Evolutionary conservation across 2,797 vertebrate species (phyloP).

Genomic region (Craterocephalus amniculus): DNA sequence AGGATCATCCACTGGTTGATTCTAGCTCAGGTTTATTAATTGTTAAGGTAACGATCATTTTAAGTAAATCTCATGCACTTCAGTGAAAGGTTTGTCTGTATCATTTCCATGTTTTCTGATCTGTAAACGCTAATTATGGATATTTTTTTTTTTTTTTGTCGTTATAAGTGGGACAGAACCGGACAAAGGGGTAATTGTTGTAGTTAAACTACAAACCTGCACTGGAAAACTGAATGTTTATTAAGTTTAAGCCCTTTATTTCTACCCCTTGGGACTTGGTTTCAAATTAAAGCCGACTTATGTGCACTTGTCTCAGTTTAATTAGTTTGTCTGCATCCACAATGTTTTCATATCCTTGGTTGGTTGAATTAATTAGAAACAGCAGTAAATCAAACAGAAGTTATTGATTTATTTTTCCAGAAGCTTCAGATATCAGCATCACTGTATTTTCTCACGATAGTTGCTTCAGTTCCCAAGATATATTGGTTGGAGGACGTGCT

Average conservation of each 20-base stretch:
- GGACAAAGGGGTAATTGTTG: background rate
- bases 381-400: slow-evolving; percentile 22
- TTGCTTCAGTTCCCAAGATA: slow-evolving; percentile 6
- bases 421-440: slow-evolving; percentile 7
- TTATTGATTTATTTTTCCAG: slow-evolving; percentile 31
- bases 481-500: slow-evolving; percentile 5
- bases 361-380: slow-evolving; percentile 25
- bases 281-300: slow-evolving; percentile 11
- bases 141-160: slow-evolving; percentile 17
- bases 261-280: background rate
- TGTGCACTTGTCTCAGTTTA: background rate
- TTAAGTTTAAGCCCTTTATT: background rate
- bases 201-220: slow-evolving; percentile 1
- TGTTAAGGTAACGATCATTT: slow-evolving; percentile 24
- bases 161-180: background rate
- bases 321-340: background rate
- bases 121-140: background rate
- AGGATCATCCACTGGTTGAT: background rate
- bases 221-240: background rate
- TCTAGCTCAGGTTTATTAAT: slow-evolving; percentile 44
- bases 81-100: slow-evolving; percentile 1
- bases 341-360: slow-evolving; percentile 15
- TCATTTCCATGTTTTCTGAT: background rate
- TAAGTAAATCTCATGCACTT: slow-evolving; percentile 14
- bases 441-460: background rate